phyloP scores from a whole-genome alignment of 2,797 vertebrate species.

The Trachurus trachurus region DNA sequence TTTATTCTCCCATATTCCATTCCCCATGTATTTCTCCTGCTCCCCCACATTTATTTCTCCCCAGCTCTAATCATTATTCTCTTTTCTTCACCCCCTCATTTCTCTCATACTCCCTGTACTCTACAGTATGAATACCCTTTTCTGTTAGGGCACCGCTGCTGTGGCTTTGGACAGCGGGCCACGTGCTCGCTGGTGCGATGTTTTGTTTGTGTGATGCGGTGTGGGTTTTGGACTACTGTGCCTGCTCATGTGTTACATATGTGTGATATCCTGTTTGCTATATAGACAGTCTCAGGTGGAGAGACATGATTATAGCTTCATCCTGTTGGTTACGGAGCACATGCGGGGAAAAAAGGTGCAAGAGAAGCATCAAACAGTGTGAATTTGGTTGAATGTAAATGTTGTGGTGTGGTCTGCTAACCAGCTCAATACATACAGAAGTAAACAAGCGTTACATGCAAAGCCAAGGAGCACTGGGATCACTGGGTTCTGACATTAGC shows the following conservation, averaged over 20 bases:
- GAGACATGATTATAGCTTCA: neutral
- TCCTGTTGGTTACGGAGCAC: neutral
- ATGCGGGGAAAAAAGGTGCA: neutral
- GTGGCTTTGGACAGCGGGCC: constrained; percentile 60
- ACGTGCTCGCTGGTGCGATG: constrained; percentile 41
- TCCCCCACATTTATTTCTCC: constrained; percentile 76
- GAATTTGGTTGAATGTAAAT: neutral
- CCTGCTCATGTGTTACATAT: neutral
- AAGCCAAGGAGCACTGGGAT: neutral
- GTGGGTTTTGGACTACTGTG: neutral
- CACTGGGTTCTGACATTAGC: neutral
- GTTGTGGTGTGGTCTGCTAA: neutral
- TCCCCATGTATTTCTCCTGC: constrained; percentile 75
- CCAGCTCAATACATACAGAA: neutral
- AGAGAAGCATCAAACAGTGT: neutral
- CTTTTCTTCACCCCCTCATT: constrained; percentile 63
- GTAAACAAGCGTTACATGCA: neutral
- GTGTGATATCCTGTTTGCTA: constrained; percentile 5
- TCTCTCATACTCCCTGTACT: constrained; percentile 51
- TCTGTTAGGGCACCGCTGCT: constrained; percentile 47
- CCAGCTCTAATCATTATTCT: constrained; percentile 79
- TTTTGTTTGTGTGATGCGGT: constrained; percentile 32
- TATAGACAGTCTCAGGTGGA: neutral
- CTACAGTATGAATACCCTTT: constrained; percentile 56
- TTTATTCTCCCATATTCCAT: constrained; percentile 81